Evolutionary conservation across 2,797 vertebrate species (phyloP), one percentile per base, ranked within the genome.

Genomic region (Epinephelus awoara): DNA sequence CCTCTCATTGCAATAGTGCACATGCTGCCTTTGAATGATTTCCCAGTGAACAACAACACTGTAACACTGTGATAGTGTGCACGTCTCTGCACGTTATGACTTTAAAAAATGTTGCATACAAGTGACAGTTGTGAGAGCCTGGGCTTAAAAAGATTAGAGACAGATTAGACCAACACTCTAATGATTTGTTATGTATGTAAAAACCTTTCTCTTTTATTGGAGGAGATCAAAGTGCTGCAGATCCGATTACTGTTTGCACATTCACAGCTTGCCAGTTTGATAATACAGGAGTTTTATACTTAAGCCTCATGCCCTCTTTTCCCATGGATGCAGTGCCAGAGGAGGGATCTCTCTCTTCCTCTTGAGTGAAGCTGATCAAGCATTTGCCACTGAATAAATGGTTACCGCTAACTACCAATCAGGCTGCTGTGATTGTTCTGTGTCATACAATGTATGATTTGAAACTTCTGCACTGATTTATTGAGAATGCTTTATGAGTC

Each of bases 191-290:
- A 72, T 87, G 70, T 76, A 71, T 76, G 57, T 81, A 63, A 88
- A 88, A 88, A 77, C 72, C 21, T 63, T 67, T 66, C 50, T 67
- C 68, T 69, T 55, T 65, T 61, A 55, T 66, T 64, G 63, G 65
- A 47, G 44, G 67, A 82, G 73, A 91, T 92, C 84, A 89, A 85
- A 84, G 84, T 52, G 56, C 78, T 62, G 55, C 74, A 71, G 79
- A 87, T 89, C 85, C 84, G 79, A 91, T 92, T 86, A 87, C 88
- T 92, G 86, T 89, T 91, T 91, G 86, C 75, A 87, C 77, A 75
- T 90, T 79, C 83, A 79, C 79, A 77, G 79, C 79, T 70, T 76
- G 81, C 82, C 83, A 83, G 19, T 75, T 87, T 78, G 77, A 89
- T 90, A 88, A 92, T 59, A 77, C 85, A 50, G 65, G 87, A 77